Conservation (phyloP, 2,113 vertebrate genomes). For the Cavia porcellus region DNA sequence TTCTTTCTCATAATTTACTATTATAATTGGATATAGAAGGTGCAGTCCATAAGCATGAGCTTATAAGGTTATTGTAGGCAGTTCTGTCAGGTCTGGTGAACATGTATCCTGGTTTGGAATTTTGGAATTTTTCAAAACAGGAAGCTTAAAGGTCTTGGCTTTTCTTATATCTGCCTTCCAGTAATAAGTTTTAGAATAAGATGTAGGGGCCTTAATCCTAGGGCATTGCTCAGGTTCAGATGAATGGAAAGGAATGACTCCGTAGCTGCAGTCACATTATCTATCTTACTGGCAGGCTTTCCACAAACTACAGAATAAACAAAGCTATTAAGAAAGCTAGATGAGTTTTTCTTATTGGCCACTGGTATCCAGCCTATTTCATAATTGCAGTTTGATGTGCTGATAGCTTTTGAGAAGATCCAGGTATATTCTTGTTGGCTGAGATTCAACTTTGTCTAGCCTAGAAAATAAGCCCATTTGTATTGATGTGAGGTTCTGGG, state of each 20-base stretch:
- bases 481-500: neutral
- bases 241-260: neutral
- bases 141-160: neutral
- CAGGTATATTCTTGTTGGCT: neutral
- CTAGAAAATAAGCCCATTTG: neutral
- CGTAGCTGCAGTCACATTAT: neutral
- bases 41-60: neutral
- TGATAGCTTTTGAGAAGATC: neutral
- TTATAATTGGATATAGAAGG: neutral
- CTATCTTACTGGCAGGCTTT: neutral
- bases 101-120: neutral
- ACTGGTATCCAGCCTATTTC: neutral
- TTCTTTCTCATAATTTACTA: neutral
- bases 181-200: neutral
- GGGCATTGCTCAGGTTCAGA: neutral
- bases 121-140: neutral
- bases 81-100: neutral
- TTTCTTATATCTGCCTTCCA: neutral
- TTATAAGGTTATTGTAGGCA: neutral
- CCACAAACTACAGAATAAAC: neutral
- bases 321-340: neutral
- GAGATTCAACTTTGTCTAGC: neutral
- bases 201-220: neutral
- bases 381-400: neutral
- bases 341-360: neutral